A percentile compares a stretch with the other conserved stretches of the same genome.
These are phyloP conservation scores for Cotesia chilonis DNA, from an alignment of 1,140 invertebrate genomes.

Conservation along the genomic window DNA sequence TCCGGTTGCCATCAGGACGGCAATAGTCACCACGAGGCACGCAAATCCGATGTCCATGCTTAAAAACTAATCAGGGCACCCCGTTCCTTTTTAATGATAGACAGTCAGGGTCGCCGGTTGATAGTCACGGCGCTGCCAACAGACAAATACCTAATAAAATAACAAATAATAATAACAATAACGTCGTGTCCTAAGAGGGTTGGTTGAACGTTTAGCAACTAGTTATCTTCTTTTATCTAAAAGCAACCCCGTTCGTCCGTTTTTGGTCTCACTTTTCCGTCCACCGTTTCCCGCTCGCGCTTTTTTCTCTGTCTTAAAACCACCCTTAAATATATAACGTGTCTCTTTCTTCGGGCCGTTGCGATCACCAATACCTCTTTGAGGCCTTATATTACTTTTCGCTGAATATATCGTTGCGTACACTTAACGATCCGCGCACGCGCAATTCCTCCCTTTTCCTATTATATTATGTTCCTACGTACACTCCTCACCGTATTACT, in stretches of 20 bases:
- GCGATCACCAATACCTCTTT: neutral
- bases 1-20: slow-evolving; percentile 68
- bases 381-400: slow-evolving; percentile 15
- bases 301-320: no score
- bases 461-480: neutral
- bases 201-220: neutral
- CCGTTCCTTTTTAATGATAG: slow-evolving; percentile 2
- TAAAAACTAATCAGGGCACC: slow-evolving; percentile 37
- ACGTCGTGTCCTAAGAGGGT: slow-evolving; percentile 12
- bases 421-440: slow-evolving; percentile 44
- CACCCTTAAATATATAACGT: no score
- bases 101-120: slow-evolving; percentile 11
- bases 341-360: no score
- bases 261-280: no score
- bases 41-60: slow-evolving; percentile 57
- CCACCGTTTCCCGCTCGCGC: no score
- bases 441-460: slow-evolving; percentile 28
- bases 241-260: no score
- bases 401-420: slow-evolving; percentile 14
- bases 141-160: neutral
- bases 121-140: slow-evolving; percentile 20
- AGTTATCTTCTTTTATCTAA: neutral
- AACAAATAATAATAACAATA: no score
- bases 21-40: slow-evolving; percentile 65
- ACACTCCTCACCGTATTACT: neutral